A percentile compares a stretch with the other conserved stretches of the same genome.
phyloP scores from a whole-genome alignment of 2,113 vertebrate genomes.

The Apteryx mantelli region DNA sequence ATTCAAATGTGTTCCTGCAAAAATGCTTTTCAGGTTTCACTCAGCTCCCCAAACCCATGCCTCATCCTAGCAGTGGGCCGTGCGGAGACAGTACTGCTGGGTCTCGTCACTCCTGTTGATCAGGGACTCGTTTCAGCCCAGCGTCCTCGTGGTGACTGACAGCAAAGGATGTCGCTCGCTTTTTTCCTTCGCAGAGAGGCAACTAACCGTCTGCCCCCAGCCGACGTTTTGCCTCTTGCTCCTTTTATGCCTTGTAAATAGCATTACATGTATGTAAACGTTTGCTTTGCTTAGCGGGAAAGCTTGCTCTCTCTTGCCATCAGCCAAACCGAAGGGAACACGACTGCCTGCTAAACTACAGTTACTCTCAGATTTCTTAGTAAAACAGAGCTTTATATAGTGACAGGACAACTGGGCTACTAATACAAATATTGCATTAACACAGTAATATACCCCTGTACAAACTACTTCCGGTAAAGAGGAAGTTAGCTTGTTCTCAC shows the following conservation, averaged over 20 bases:
- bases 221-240: slow-evolving; percentile 33
- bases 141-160: background rate
- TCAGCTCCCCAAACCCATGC: background rate
- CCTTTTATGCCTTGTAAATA: slow-evolving; percentile 23
- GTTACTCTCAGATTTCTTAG: background rate
- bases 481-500: background rate
- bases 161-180: background rate
- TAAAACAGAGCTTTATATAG: background rate
- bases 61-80: background rate
- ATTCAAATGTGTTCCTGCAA: background rate
- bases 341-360: background rate
- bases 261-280: background rate
- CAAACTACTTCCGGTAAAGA: background rate
- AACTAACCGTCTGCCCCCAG: background rate
- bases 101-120: background rate
- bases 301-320: background rate
- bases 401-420: background rate
- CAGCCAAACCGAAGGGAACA: background rate
- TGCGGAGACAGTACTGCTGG: background rate
- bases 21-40: background rate
- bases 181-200: background rate
- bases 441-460: background rate
- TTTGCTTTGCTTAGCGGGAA: background rate
- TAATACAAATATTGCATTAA: background rate
- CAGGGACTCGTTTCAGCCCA: background rate